A percentile compares a stretch with the other conserved stretches of the same genome.
phyloP scores from a whole-genome alignment of 2,888 invertebrate genomes.

The Tipula lateralis region DNA sequence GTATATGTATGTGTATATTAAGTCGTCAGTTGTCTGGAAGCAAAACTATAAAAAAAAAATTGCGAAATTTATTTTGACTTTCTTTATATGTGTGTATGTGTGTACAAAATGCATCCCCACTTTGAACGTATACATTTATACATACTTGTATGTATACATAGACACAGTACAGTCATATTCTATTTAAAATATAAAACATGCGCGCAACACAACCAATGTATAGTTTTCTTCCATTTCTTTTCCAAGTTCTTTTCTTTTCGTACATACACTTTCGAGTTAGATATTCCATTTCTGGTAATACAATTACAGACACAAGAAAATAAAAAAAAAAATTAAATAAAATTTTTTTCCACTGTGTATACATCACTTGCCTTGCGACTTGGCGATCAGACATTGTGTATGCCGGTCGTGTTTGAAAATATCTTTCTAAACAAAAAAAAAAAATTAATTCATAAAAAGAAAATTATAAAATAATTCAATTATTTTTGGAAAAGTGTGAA shows the following conservation, averaged over 20 bases:
- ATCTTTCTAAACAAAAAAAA: slow-evolving; percentile 28
- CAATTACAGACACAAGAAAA: not conserved
- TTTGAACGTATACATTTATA: not conserved
- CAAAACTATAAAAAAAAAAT: not conserved
- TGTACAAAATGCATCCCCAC: not conserved
- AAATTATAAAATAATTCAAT: not conserved
- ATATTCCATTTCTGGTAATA: slow-evolving; percentile 13
- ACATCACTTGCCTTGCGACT: slow-evolving; percentile 33
- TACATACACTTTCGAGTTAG: not conserved
- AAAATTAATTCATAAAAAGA: slow-evolving; percentile 28
- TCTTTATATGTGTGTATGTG: not conserved
- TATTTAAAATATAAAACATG: not conserved
- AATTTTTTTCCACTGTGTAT: not conserved
- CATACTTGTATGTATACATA: too few relatives aligned
- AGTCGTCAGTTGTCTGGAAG: not conserved
- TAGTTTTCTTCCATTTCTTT: not conserved
- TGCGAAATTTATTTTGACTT: not conserved
- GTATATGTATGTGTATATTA: not conserved
- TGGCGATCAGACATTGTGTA: slow-evolving; percentile 37
- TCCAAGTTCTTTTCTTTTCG: not conserved
- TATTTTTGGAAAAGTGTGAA: not conserved
- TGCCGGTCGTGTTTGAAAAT: slow-evolving; percentile 36
- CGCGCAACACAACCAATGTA: not conserved
- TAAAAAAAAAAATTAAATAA: slow-evolving; percentile 15
- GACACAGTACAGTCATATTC: not conserved